Base-by-base conservation (phyloP, 2,888 invertebrate genomes). In the Perizoma affinitatum region DNA sequence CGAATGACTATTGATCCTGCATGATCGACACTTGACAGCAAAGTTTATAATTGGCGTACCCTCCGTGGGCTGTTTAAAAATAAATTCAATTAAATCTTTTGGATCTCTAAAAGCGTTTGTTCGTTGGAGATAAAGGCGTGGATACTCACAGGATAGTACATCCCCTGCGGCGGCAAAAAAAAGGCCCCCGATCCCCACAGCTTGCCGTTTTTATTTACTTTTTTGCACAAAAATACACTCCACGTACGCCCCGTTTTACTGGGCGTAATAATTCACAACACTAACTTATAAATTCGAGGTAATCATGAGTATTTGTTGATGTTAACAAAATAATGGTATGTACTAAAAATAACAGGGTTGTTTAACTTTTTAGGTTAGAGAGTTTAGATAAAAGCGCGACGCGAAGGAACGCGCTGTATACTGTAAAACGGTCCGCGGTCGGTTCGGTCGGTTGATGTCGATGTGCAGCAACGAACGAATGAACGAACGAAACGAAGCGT, bases 131-230 rank as follows among this genome's bases (percentile, higher is more conserved):
- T 66, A 61, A 65, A 66, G 22, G 63, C 67, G 67, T 61, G 67
- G 69, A 84, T 90, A 96, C 97, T 97, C 94, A 97, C 97, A 96
- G 97, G 97, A 95, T 97, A 97, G 94, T 97, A 97, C 96, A 97
- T 97, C 95, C 97, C 97, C 96, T 97, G 97, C 94, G 96, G 96
- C 95, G 97, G 97, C 95, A 97, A 96, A 94, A 97, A 97, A 94
- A 96, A 97, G 93, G 97, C 96, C 95, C 97, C 97, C 94, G 97
- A 96, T 94, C 97, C 97, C 97, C 97, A 97, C 97, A 97, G 97
- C 95, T 97, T 97, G 97, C 95, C 95, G 95, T 96, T 95, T 95
- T 93, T 94, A 93, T 93, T 88, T 91, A 90, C 93, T 93, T 90
- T 89, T 85, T 80, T 87, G 88, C 93, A 93, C 93, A 93, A 93